These are phyloP conservation scores for Potamilus streckersoni DNA, from an alignment of 1,140 invertebrate species.

Conservation along the genomic window DNA sequence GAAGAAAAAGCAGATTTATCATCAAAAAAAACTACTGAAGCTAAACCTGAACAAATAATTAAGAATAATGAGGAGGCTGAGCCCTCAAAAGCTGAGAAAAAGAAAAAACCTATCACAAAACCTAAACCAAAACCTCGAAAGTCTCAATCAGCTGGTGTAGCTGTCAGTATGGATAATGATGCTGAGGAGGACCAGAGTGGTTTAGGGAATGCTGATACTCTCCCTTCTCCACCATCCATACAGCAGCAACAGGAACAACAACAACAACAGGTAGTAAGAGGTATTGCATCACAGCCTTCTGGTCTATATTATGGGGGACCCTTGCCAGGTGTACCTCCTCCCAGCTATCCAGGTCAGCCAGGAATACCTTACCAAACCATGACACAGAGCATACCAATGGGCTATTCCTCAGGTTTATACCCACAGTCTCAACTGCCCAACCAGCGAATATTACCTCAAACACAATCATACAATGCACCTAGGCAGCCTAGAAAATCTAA, in stretches of 20 bases:
- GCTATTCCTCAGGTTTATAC: constrained; percentile 8
- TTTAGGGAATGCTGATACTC: constrained; percentile 14
- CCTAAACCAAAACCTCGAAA: constrained; percentile 53
- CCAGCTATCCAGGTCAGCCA: constrained; percentile 9
- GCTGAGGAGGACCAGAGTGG: constrained; percentile 18
- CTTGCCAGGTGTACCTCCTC: constrained; percentile 1
- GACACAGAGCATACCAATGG: constrained; percentile 3
- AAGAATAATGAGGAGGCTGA: constrained; percentile 20
- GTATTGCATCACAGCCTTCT: no score
- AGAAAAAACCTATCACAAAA: constrained; percentile 40
- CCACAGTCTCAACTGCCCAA: not conserved
- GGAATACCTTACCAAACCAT: constrained; percentile 14
- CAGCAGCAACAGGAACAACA: not conserved
- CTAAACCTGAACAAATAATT: constrained; percentile 5
- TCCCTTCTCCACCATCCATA: constrained; percentile 15
- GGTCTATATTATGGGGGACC: no score
- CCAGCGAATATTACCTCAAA: not conserved
- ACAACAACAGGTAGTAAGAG: not conserved
- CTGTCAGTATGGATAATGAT: constrained; percentile 13
- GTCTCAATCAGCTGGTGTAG: constrained; percentile 30
- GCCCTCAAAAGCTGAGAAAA: constrained; percentile 3
- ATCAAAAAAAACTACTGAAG: constrained; percentile 1
- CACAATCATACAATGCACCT: constrained; percentile 13
- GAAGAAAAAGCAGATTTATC: no score
- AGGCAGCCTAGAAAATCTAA: constrained; percentile 38